These are phyloP conservation scores for Barypeithes pellucidus DNA, from an alignment of 2,888 invertebrate genomes.

Conservation along the genomic window DNA sequence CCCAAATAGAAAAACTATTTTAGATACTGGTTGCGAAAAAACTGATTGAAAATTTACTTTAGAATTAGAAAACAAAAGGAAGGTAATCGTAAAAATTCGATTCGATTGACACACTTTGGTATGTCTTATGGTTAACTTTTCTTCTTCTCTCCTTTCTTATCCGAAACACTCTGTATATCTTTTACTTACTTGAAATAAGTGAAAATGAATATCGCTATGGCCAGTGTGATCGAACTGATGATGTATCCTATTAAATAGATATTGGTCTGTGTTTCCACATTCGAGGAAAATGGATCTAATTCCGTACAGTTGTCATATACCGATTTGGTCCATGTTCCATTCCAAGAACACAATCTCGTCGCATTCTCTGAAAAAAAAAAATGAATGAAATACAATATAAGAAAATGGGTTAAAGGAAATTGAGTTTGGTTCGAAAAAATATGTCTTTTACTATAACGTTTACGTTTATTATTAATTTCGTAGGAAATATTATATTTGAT, in stretches of 20 bases:
- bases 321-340: slow-evolving; percentile 89
- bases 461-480: no score
- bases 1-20: no score
- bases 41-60: no score
- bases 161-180: background rate
- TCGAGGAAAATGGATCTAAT: slow-evolving; percentile 75
- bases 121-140: no score
- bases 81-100: no score
- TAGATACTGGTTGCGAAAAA: no score
- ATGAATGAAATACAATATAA: background rate
- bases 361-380: slow-evolving; percentile 83
- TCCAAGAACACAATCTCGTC: slow-evolving; percentile 81
- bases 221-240: slow-evolving; percentile 85
- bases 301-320: slow-evolving; percentile 83
- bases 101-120: no score
- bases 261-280: slow-evolving; percentile 81
- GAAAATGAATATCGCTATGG: slow-evolving; percentile 89
- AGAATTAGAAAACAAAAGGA: no score
- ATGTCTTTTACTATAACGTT: no score
- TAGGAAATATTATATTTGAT: no score
- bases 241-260: slow-evolving; percentile 91
- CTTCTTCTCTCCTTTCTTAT: no score
- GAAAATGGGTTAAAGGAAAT: background rate
- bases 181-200: slow-evolving; percentile 90
- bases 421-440: background rate